These are phyloP conservation scores for Mixornis gularis DNA, from an alignment of 2,113 vertebrate species.

Conservation along the genomic window DNA sequence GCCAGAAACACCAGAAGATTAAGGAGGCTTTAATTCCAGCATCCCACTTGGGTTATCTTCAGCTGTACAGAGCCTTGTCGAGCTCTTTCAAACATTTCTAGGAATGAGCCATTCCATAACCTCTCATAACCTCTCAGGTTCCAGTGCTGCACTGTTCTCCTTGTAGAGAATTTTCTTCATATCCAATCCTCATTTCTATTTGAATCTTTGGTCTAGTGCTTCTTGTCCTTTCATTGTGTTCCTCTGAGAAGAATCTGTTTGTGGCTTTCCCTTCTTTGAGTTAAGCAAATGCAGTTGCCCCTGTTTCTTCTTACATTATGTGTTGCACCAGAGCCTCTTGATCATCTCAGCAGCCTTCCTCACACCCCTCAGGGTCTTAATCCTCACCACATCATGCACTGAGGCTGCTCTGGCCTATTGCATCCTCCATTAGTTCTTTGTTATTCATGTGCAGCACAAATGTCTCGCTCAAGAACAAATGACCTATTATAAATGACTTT, in stretches of 20 bases:
- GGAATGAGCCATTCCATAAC: background rate
- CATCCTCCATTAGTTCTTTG: background rate
- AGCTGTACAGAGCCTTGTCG: background rate
- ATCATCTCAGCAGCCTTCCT: background rate
- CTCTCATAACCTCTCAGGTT: background rate
- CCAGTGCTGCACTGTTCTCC: background rate
- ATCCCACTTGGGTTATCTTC: background rate
- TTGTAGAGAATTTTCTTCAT: background rate
- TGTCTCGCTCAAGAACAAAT: background rate
- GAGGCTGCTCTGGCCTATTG: background rate
- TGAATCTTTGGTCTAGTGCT: background rate
- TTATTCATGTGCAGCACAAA: background rate
- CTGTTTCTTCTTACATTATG: background rate
- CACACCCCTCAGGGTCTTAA: background rate
- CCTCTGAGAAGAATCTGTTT: background rate
- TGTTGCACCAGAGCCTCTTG: background rate
- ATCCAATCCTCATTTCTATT: background rate
- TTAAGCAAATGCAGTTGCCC: background rate
- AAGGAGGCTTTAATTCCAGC: background rate
- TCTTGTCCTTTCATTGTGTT: background rate
- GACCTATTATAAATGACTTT: background rate
- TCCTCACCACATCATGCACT: background rate
- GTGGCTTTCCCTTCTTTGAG: background rate
- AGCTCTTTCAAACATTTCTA: background rate
- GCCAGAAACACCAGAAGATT: background rate